Percentiles rank a stretch among this genome's conserved stretches.
phyloP scores from a whole-genome alignment of 2,113 vertebrate species.

The Ploceus nigricollis region DNA sequence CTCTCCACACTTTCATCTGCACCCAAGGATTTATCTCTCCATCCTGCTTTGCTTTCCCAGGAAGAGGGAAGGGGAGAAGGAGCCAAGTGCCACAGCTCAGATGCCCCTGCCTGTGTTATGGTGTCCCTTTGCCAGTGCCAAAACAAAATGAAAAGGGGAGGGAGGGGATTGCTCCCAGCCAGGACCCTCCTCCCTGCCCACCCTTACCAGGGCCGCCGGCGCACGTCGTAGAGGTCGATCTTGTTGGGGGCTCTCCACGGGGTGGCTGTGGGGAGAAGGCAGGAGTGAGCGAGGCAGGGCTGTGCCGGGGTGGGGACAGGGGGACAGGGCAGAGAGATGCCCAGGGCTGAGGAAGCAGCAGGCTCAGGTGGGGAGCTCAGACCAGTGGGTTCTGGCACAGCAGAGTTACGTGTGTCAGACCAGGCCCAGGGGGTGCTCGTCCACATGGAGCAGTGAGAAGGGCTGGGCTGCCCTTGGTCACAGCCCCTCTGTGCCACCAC shows the following conservation, averaged over 20 bases:
- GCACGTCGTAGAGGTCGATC: conserved; percentile 97
- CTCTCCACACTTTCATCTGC: not conserved
- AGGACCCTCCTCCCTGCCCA: not conserved
- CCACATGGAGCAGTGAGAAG: accelerated
- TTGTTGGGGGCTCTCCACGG: conserved; percentile 95
- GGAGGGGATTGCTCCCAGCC: conserved; percentile 49
- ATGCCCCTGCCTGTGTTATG: conserved; percentile 38
- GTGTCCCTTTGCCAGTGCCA: conserved; percentile 66
- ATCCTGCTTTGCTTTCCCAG: not conserved
- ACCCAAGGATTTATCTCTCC: not conserved
- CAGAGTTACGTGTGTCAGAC: accelerated
- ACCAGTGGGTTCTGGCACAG: not conserved
- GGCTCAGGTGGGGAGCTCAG: not conserved
- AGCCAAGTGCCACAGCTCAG: not conserved
- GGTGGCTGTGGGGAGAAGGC: conserved; percentile 77
- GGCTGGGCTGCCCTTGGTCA: not conserved
- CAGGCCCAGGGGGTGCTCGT: accelerated
- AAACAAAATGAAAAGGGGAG: conserved; percentile 72
- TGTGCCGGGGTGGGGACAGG: accelerated
- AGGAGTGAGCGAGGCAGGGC: not conserved
- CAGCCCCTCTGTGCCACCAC: not conserved
- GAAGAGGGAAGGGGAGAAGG: not conserved
- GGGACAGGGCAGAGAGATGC: not conserved
- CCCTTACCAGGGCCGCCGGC: conserved; percentile 93
- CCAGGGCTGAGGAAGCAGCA: not conserved